Evolutionary conservation across 2,797 vertebrate genomes (phyloP).

Genomic region (Zenarchopterus dispar): DNA sequence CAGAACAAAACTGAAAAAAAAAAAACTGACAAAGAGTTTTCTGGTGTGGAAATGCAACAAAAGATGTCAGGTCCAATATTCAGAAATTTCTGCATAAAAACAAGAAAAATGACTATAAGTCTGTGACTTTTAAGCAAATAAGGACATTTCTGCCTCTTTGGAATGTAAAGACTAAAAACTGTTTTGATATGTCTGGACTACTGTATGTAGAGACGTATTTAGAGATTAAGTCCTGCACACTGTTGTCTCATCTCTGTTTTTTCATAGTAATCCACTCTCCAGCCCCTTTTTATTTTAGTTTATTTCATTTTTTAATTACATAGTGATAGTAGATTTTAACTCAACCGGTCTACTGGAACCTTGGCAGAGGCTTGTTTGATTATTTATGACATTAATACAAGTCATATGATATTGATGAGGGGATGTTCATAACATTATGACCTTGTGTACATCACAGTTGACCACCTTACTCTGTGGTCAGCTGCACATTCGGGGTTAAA

Average conservation of each 20-base stretch:
- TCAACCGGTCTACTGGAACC: slow-evolving; percentile 13
- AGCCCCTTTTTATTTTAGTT: too few relatives aligned
- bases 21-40: slow-evolving; percentile 19
- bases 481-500: slow-evolving; percentile 19
- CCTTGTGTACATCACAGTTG: slow-evolving; percentile 12
- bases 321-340: slow-evolving; percentile 10
- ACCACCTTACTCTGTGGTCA: slow-evolving; percentile 30
- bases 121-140: slow-evolving; percentile 20
- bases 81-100: slow-evolving; percentile 19
- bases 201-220: slow-evolving; percentile 31
- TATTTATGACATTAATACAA: too few relatives aligned
- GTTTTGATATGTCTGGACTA: slow-evolving; percentile 23
- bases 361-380: slow-evolving; percentile 24
- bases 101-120: slow-evolving; percentile 20
- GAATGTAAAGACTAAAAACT: slow-evolving; percentile 29
- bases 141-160: slow-evolving; percentile 21
- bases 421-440: slow-evolving; percentile 13
- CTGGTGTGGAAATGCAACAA: slow-evolving; percentile 11
- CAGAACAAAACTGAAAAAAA: slow-evolving; percentile 26
- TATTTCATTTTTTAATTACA: neutral
- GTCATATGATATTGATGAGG: slow-evolving; percentile 16
- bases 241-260: slow-evolving; percentile 27
- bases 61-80: slow-evolving; percentile 19
- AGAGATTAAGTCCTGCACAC: neutral
- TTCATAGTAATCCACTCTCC: slow-evolving; percentile 22